Conservation (phyloP, 2,113 vertebrate genomes). For the Eublepharis macularius region DNA sequence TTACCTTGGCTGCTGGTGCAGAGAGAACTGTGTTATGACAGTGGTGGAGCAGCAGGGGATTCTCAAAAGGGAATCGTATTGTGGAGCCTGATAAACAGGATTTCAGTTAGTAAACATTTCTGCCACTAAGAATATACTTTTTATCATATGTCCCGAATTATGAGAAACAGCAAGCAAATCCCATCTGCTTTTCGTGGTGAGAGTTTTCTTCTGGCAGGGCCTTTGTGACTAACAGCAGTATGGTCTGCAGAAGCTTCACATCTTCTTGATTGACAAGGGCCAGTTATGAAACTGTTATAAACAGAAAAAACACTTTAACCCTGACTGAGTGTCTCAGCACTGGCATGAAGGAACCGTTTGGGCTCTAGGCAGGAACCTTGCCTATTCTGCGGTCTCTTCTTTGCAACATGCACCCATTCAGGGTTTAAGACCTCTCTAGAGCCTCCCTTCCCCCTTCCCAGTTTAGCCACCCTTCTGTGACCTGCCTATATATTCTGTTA, state of each 20-base stretch:
- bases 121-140: background rate
- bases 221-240: background rate
- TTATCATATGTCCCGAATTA: background rate
- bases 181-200: background rate
- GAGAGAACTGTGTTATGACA: background rate
- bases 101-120: background rate
- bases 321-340: background rate
- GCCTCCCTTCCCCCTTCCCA: too few relatives aligned
- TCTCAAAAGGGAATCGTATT: background rate
- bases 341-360: background rate
- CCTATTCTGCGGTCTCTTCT: background rate
- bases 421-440: background rate
- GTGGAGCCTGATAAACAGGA: background rate
- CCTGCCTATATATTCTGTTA: background rate
- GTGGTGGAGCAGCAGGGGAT: background rate
- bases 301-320: background rate
- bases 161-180: background rate
- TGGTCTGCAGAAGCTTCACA: background rate
- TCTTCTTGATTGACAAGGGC: background rate
- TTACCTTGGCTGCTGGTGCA: constrained; percentile 32
- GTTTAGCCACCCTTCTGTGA: background rate
- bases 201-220: background rate
- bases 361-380: background rate
- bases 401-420: background rate
- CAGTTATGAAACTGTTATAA: background rate